Conservation (phyloP, 2,888 invertebrate genomes). For the Polyploca ridens region DNA sequence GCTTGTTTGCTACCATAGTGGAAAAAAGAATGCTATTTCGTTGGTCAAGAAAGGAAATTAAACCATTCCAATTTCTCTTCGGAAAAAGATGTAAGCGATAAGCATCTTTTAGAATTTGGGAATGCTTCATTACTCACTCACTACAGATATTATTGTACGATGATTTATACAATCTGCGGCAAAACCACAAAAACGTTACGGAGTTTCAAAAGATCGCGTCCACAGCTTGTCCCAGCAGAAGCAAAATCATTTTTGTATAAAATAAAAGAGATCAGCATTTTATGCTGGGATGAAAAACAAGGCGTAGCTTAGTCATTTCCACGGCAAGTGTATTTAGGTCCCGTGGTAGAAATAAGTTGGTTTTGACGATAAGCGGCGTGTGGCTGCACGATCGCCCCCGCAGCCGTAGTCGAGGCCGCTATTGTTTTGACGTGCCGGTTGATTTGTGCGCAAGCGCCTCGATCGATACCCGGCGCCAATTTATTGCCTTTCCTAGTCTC, state of each 20-base stretch:
- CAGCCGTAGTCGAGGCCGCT: constrained; percentile 65
- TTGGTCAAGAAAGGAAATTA: too few relatives aligned
- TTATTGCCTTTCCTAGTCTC: constrained; percentile 70
- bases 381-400: constrained; percentile 73
- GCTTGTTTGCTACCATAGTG: too few relatives aligned
- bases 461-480: constrained; percentile 70
- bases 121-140: too few relatives aligned
- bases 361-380: constrained; percentile 64
- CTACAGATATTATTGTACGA: too few relatives aligned
- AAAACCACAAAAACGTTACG: too few relatives aligned
- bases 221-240: constrained; percentile 21
- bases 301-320: constrained; percentile 35
- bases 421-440: constrained; percentile 75
- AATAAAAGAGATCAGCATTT: constrained; percentile 16
- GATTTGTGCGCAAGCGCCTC: constrained; percentile 75
- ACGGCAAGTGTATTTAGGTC: constrained; percentile 41
- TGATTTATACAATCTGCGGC: too few relatives aligned
- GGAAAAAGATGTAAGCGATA: too few relatives aligned
- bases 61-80: too few relatives aligned
- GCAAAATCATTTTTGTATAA: too few relatives aligned
- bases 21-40: too few relatives aligned
- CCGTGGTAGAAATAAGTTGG: constrained; percentile 47
- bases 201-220: background rate
- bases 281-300: constrained; percentile 29
- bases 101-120: too few relatives aligned